Conservation (phyloP, 2,888 invertebrate genomes). For the Mantis religiosa region DNA sequence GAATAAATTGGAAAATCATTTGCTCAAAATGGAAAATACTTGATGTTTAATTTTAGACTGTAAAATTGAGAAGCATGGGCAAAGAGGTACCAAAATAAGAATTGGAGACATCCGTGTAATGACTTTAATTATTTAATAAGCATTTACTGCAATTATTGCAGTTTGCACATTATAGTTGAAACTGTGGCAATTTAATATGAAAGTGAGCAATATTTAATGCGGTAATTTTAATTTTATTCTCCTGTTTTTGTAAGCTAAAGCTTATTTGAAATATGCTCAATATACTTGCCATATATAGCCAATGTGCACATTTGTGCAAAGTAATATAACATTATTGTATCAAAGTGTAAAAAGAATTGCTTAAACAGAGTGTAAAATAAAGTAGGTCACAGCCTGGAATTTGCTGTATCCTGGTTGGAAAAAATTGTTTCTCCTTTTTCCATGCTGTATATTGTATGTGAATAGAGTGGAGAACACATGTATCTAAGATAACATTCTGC, state of each 20-base stretch:
- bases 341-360: neutral
- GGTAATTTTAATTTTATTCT: neutral
- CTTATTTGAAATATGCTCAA: conserved; percentile 5
- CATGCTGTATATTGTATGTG: neutral
- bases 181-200: neutral
- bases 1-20: no score
- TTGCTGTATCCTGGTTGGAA: neutral
- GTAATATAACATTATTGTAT: neutral
- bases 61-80: neutral
- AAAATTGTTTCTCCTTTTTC: neutral
- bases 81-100: neutral
- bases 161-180: neutral
- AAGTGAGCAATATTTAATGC: neutral
- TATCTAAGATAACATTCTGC: neutral
- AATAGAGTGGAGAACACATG: neutral
- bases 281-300: neutral
- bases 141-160: neutral
- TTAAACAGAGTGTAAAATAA: neutral
- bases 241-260: neutral
- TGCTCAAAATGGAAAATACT: neutral
- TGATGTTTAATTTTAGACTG: neutral
- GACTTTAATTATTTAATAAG: neutral
- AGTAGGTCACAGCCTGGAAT: neutral
- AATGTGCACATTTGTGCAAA: neutral
- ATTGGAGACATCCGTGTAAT: neutral